Percentiles rank a stretch among this genome's conserved stretches.
These are phyloP conservation scores for Paramisgurnus dabryanus DNA, from an alignment of 2,113 vertebrate genomes.

Conservation along the genomic window DNA sequence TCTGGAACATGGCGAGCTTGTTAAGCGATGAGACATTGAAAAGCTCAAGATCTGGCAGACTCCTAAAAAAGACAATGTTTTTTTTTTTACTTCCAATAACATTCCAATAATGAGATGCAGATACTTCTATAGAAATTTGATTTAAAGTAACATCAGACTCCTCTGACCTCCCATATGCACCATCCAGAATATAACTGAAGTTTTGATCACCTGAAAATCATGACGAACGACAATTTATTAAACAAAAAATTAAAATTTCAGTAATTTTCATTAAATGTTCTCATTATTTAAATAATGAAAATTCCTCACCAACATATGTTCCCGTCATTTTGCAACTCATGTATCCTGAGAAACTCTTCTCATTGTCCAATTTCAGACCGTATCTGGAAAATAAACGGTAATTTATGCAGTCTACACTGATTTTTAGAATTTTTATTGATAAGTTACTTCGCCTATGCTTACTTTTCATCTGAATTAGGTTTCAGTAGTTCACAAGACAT, in stretches of 20 bases:
- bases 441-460: conserved; percentile 57
- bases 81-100: background rate
- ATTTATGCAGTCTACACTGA: background rate
- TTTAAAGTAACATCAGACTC: conserved; percentile 22
- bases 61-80: conserved; percentile 67
- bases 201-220: conserved; percentile 81
- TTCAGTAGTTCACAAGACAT: conserved; percentile 82
- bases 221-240: background rate
- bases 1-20: conserved; percentile 84
- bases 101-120: background rate
- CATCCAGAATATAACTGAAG: conserved; percentile 67
- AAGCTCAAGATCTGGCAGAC: conserved; percentile 60
- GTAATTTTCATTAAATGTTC: background rate
- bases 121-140: background rate
- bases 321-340: conserved; percentile 80
- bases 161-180: conserved; percentile 78
- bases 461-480: conserved; percentile 81
- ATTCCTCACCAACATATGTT: conserved; percentile 79
- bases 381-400: conserved; percentile 63
- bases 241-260: background rate
- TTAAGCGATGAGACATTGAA: conserved; percentile 71
- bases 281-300: background rate
- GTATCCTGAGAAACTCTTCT: conserved; percentile 60
- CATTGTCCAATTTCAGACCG: conserved; percentile 65
- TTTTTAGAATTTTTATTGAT: background rate